Evolutionary conservation across 2,888 invertebrate species (phyloP).

Genomic region (Clistopyga incitator): DNA sequence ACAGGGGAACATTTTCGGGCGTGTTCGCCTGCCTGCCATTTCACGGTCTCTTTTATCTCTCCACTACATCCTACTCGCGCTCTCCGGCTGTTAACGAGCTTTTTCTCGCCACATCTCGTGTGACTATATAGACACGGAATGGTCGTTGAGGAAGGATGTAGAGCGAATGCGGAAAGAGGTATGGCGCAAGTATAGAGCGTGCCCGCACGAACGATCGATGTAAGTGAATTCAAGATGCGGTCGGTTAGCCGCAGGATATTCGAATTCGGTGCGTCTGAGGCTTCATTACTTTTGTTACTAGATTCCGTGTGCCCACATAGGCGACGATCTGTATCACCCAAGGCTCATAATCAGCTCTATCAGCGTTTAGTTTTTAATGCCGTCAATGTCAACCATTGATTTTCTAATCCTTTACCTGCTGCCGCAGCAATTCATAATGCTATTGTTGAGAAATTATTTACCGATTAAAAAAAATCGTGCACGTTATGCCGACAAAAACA

Average conservation of each 20-base stretch:
- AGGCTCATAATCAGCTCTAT: not conserved
- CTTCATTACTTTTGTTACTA: constrained; percentile 31
- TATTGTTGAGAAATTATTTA: too few species aligned
- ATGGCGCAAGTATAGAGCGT: constrained; percentile 44
- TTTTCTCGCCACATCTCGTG: constrained; percentile 35
- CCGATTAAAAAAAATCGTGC: too few species aligned
- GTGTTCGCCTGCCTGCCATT: constrained; percentile 14
- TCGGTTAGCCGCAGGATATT: constrained; percentile 39
- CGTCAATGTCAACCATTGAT: not conserved
- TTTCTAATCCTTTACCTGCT: too few species aligned
- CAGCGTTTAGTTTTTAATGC: not conserved
- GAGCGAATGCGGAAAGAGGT: not conserved
- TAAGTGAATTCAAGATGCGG: constrained; percentile 49
- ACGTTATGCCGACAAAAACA: too few species aligned
- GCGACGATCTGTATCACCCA: not conserved
- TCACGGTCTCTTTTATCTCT: constrained; percentile 31
- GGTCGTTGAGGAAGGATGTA: not conserved
- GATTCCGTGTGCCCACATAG: not conserved
- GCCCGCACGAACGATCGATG: constrained; percentile 41
- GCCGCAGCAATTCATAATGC: too few species aligned
- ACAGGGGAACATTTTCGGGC: constrained; percentile 11
- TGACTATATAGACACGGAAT: constrained; percentile 4
- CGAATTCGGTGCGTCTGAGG: constrained; percentile 4
- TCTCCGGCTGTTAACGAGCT: constrained; percentile 48
- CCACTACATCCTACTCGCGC: constrained; percentile 19